phyloP scores from a whole-genome alignment of 2,888 invertebrate genomes.

The Parnassius orleans region DNA sequence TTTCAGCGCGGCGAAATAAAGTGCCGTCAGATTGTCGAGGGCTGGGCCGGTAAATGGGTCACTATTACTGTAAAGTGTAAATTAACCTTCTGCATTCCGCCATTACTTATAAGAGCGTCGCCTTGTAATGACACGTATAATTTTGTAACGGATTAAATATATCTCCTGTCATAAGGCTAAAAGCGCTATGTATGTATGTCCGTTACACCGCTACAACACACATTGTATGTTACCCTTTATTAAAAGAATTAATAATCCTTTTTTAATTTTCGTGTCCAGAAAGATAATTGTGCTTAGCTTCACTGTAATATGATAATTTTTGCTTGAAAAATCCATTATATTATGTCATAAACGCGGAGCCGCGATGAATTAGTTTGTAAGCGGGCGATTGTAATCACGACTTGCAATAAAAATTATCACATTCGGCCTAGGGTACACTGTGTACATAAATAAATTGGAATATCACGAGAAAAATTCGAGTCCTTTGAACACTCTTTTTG shows the following conservation, averaged over 20 bases:
- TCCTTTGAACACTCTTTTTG: no score
- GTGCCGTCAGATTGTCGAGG: conserved; percentile 12
- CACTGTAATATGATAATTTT: conserved; percentile 20
- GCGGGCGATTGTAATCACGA: conserved; percentile 19
- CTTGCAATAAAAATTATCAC: conserved; percentile 18
- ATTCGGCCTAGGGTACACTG: conserved; percentile 14
- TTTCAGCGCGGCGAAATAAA: conserved; percentile 10
- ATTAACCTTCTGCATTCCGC: conserved; percentile 18
- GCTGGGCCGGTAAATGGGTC: conserved; percentile 28
- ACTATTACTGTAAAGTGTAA: conserved; percentile 27
- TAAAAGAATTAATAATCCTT: no score
- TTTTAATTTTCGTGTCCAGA: background rate
- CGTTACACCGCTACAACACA: no score
- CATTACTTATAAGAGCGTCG: conserved; percentile 9
- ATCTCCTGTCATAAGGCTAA: conserved; percentile 6
- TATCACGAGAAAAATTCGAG: no score
- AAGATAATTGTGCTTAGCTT: background rate
- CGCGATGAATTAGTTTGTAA: conserved; percentile 18
- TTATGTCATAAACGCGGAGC: conserved; percentile 32
- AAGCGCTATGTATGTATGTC: background rate
- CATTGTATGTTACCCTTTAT: no score
- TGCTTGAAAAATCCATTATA: conserved; percentile 33
- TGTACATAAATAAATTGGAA: background rate
- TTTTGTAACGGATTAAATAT: conserved; percentile 7
- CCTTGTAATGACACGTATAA: conserved; percentile 3